These are phyloP conservation scores for Pedetes capensis DNA, from an alignment of 2,113 vertebrate species.

Conservation along the genomic window DNA sequence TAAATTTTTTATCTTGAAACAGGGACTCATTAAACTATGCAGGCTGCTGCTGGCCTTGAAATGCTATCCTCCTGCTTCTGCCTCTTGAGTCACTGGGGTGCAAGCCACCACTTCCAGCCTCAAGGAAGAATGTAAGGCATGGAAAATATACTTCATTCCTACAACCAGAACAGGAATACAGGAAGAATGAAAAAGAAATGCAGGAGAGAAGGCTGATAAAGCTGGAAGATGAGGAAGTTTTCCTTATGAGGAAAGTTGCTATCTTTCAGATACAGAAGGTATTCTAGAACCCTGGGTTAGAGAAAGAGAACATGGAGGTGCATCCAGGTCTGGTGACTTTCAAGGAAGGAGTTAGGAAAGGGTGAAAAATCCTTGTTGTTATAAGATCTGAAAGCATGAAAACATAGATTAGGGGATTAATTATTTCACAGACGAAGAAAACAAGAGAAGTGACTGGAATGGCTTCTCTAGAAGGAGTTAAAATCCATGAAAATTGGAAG, in stretches of 20 bases:
- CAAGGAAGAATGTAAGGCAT: not conserved
- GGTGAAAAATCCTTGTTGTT: not conserved
- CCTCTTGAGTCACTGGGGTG: too few species aligned
- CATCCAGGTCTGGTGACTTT: not conserved
- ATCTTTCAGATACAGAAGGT: not conserved
- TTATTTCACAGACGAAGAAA: not conserved
- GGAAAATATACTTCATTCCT: not conserved
- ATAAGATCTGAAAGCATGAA: constrained; percentile 15
- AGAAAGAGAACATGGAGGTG: not conserved
- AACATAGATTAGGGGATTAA: not conserved
- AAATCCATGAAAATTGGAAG: not conserved
- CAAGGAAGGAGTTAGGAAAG: not conserved
- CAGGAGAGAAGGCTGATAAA: not conserved
- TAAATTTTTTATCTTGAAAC: too few species aligned
- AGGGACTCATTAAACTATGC: too few species aligned
- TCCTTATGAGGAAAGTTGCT: not conserved
- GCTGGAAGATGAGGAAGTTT: not conserved
- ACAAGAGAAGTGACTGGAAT: not conserved
- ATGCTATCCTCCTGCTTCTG: too few species aligned
- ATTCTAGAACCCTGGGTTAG: not conserved
- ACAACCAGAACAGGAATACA: not conserved
- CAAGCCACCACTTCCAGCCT: too few species aligned
- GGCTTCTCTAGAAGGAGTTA: not conserved
- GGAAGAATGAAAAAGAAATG: not conserved
- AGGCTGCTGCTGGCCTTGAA: too few species aligned